Evolutionary conservation across 1,140 invertebrate genomes (phyloP).

Genomic region (Charaxes varanes): DNA sequence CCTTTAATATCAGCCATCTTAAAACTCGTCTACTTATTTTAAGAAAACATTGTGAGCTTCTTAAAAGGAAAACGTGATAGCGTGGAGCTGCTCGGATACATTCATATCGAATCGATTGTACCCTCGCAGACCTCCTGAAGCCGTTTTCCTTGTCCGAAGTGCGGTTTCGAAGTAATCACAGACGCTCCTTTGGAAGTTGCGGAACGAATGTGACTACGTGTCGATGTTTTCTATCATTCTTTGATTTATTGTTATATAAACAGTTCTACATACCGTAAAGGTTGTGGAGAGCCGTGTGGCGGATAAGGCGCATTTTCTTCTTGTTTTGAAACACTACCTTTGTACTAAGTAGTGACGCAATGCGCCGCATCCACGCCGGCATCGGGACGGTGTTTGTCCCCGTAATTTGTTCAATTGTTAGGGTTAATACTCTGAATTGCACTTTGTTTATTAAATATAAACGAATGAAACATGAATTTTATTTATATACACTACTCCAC

Average conservation of each 20-base stretch:
- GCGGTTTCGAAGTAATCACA: slow-evolving; percentile 38
- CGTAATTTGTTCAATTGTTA: slow-evolving; percentile 71
- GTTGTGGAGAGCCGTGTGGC: slow-evolving; percentile 27
- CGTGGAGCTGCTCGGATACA: slow-evolving; percentile 56
- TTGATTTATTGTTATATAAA: slow-evolving; percentile 49
- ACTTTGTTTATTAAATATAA: slow-evolving; percentile 74
- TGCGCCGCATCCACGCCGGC: slow-evolving; percentile 41
- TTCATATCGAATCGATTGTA: slow-evolving; percentile 40
- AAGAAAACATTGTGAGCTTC: slow-evolving; percentile 51
- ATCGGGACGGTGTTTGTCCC: slow-evolving; percentile 49
- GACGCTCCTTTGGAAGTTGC: slow-evolving; percentile 66
- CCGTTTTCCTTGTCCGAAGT: slow-evolving; percentile 59
- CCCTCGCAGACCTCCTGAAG: slow-evolving; percentile 44
- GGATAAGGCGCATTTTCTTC: slow-evolving; percentile 32
- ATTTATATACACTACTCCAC: slow-evolving; percentile 36
- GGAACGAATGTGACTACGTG: slow-evolving; percentile 49
- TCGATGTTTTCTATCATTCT: slow-evolving; percentile 46
- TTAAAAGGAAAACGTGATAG: slow-evolving; percentile 53
- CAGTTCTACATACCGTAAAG: slow-evolving; percentile 21
- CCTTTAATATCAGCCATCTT: slow-evolving; percentile 13
- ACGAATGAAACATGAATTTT: slow-evolving; percentile 63
- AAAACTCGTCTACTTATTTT: slow-evolving; percentile 7
- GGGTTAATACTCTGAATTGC: slow-evolving; percentile 72
- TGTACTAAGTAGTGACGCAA: slow-evolving; percentile 30
- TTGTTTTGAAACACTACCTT: slow-evolving; percentile 31